Conservation (phyloP, 2,888 invertebrate species). For the Uropetala carovei region DNA sequence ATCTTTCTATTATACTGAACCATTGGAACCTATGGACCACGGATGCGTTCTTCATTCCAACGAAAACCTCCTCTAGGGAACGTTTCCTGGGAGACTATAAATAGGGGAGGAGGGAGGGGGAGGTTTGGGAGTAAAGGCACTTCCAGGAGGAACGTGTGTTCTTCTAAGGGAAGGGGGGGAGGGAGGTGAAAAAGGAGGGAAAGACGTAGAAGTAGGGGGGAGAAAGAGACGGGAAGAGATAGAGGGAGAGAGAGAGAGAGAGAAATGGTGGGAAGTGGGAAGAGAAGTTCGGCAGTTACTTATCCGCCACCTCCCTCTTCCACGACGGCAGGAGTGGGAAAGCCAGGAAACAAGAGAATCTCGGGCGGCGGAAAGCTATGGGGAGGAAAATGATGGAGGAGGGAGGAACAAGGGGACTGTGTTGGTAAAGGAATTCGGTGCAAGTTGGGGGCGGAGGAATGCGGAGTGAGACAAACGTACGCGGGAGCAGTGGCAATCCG, state of each 20-base stretch:
- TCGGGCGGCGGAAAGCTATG: background rate
- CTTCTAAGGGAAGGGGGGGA: no score
- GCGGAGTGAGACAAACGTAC: background rate
- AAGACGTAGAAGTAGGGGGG: background rate
- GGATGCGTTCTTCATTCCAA: background rate
- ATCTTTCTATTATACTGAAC: no score
- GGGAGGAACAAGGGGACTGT: background rate
- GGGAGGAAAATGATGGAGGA: background rate
- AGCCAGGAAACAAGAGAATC: conserved; percentile 35
- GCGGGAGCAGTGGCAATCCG: background rate
- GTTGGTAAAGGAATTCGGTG: conserved; percentile 1
- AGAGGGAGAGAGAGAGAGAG: background rate
- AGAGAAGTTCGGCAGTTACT: background rate
- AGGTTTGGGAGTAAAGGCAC: background rate
- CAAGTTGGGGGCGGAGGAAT: background rate
- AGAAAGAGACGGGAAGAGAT: background rate
- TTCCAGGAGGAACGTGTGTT: background rate
- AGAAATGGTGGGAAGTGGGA: background rate
- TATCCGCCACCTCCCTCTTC: background rate
- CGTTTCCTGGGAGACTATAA: background rate
- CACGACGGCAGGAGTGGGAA: background rate
- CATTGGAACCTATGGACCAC: background rate
- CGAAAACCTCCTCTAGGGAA: background rate
- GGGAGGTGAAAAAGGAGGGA: background rate
- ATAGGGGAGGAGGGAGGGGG: no score